Evolutionary conservation across 2,888 invertebrate species (phyloP).

Genomic region (Phortica okadai): DNA sequence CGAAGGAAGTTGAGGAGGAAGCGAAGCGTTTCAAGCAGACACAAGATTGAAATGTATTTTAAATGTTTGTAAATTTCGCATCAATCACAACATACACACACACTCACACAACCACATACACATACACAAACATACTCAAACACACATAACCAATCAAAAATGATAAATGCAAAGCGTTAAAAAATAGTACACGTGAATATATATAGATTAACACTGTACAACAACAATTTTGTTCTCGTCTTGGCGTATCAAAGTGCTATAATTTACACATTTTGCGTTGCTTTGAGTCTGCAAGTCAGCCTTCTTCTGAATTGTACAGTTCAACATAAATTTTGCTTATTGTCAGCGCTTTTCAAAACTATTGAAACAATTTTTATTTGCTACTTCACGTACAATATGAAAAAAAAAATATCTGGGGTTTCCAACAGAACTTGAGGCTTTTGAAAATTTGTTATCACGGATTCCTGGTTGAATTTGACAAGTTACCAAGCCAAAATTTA

Average conservation of each 20-base stretch:
- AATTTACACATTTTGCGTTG: too few relatives aligned
- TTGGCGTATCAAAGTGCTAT: too few relatives aligned
- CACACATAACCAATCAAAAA: not conserved
- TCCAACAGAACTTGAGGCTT: not conserved
- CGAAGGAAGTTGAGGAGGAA: not conserved
- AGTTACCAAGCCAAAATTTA: not conserved
- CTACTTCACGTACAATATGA: not conserved
- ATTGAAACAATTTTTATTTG: not conserved
- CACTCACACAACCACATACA: not conserved
- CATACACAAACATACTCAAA: not conserved
- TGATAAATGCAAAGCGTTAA: not conserved
- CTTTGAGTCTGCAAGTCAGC: too few relatives aligned
- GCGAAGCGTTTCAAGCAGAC: constrained; percentile 19
- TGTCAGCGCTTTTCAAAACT: too few relatives aligned
- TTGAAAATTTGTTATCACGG: not conserved
- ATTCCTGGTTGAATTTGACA: not conserved
- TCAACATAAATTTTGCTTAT: too few relatives aligned
- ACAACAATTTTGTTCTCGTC: not conserved
- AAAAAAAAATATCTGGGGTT: not conserved
- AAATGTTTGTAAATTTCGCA: constrained; percentile 19
- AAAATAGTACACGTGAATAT: too few relatives aligned
- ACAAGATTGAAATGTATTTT: constrained; percentile 28
- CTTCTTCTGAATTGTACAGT: too few relatives aligned
- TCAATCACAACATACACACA: not conserved
- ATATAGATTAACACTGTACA: not conserved